Conservation (phyloP, 2,888 invertebrate genomes). For the Pteria penguin region DNA sequence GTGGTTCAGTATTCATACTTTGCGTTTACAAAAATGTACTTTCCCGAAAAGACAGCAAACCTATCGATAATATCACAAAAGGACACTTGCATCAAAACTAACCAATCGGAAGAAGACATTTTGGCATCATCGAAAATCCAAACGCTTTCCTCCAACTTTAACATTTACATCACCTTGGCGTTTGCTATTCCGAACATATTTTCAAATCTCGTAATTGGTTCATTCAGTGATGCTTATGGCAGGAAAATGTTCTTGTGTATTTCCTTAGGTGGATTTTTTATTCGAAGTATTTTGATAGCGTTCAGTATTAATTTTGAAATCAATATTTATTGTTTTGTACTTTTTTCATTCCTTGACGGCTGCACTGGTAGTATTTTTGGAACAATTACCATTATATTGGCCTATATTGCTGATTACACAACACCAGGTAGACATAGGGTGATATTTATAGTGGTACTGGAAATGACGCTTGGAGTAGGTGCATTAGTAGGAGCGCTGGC, state of each 20-base stretch:
- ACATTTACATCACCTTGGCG: slow-evolving; percentile 43
- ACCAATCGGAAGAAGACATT: slow-evolving; percentile 21
- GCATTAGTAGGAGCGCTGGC: slow-evolving; percentile 33
- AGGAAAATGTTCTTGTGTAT: slow-evolving; percentile 49
- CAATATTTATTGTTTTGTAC: slow-evolving; percentile 37
- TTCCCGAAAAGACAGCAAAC: slow-evolving; percentile 9
- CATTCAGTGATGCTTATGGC: slow-evolving; percentile 52
- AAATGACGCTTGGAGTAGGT: slow-evolving; percentile 46
- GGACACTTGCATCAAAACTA: slow-evolving; percentile 9
- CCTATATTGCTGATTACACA: slow-evolving; percentile 55
- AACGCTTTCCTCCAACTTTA: slow-evolving; percentile 44
- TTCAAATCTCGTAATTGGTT: slow-evolving; percentile 46
- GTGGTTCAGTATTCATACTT: slow-evolving; percentile 20
- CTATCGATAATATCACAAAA: neutral
- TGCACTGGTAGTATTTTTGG: slow-evolving; percentile 47
- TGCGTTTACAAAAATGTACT: slow-evolving; percentile 2
- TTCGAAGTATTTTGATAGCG: slow-evolving; percentile 34
- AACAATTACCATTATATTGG: slow-evolving; percentile 39
- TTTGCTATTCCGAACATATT: slow-evolving; percentile 42
- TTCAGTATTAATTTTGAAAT: slow-evolving; percentile 45
- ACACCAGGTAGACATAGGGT: slow-evolving; percentile 45
- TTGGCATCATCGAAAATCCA: slow-evolving; percentile 43
- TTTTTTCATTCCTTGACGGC: slow-evolving; percentile 51
- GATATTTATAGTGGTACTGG: slow-evolving; percentile 45
- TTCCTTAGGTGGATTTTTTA: slow-evolving; percentile 41